These are phyloP conservation scores for Lottia gigantea DNA, from an alignment of 2,888 invertebrate genomes.

Conservation along the genomic window DNA sequence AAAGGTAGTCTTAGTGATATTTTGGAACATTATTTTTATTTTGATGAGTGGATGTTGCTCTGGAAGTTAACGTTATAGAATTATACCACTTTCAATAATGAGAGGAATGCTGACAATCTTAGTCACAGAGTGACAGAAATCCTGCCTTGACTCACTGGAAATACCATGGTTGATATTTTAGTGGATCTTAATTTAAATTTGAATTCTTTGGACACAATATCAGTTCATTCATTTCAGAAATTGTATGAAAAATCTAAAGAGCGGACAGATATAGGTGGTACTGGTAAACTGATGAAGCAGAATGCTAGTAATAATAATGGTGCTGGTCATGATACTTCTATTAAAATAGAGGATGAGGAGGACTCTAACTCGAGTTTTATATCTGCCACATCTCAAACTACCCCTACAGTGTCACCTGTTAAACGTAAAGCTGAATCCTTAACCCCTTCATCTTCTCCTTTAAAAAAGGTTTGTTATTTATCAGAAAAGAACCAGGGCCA, in stretches of 20 bases:
- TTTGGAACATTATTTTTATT: too few relatives aligned
- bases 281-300: constrained; percentile 32
- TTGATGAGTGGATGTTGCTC: too few relatives aligned
- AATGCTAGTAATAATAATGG: constrained; percentile 26
- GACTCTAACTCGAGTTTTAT: constrained; percentile 27
- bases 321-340: constrained; percentile 17
- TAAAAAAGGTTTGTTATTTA: constrained; percentile 10
- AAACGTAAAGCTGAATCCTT: constrained; percentile 9
- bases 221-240: constrained; percentile 42
- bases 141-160: too few relatives aligned
- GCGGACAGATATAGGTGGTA: constrained; percentile 58
- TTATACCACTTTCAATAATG: too few relatives aligned
- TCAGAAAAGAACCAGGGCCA: too few relatives aligned
- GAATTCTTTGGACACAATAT: not conserved
- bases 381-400: not conserved
- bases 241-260: constrained; percentile 66
- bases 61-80: too few relatives aligned
- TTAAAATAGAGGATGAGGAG: constrained; percentile 29
- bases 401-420: not conserved
- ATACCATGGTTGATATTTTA: too few relatives aligned
- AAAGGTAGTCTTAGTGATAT: constrained; percentile 44
- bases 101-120: too few relatives aligned
- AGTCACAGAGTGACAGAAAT: too few relatives aligned
- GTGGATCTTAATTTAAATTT: too few relatives aligned
- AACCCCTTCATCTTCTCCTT: constrained; percentile 12